Conservation (phyloP, 2,113 vertebrate species). For the Colius striatus region DNA sequence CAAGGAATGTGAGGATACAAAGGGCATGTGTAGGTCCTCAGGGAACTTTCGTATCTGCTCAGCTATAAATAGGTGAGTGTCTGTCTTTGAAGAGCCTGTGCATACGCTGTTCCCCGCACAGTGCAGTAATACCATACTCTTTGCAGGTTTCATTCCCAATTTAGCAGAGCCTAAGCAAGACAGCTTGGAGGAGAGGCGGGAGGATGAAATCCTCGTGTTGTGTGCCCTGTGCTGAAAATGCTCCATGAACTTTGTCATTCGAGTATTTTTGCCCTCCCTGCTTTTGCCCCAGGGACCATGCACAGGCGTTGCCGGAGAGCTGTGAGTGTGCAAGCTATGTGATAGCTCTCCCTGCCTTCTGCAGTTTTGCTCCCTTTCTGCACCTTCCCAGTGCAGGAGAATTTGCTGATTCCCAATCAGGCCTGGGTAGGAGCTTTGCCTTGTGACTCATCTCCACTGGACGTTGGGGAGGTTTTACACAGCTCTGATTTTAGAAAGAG, state of each 20-base stretch:
- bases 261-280: neutral
- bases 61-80: neutral
- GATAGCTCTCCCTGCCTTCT: neutral
- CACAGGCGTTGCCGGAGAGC: rapidly evolving
- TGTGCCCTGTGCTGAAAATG: neutral
- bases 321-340: neutral
- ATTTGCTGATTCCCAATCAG: neutral
- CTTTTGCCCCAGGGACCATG: neutral
- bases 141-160: neutral
- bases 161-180: neutral
- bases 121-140: neutral
- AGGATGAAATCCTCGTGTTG: neutral
- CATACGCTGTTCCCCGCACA: neutral
- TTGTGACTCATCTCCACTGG: neutral
- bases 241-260: neutral
- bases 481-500: neutral
- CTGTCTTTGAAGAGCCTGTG: neutral
- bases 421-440: neutral
- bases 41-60: neutral
- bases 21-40: neutral
- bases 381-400: neutral
- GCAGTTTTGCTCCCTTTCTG: neutral
- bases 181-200: neutral
- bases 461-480: neutral
- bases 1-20: neutral